These are phyloP conservation scores for Turritopsis rubra DNA, from an alignment of 30 jellyfish, hydroid and myxozoan genomes.

Conservation along the genomic window DNA sequence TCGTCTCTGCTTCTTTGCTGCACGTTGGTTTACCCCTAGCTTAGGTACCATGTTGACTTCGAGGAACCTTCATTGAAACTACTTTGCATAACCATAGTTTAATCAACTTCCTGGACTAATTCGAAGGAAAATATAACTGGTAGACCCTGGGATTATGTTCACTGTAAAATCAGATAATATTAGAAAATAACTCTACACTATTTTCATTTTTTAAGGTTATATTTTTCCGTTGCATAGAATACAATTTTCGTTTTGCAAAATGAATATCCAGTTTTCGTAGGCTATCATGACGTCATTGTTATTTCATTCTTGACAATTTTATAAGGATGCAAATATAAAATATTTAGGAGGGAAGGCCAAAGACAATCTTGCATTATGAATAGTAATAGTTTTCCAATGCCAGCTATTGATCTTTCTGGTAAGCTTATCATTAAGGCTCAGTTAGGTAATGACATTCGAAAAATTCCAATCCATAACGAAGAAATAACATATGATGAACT, in stretches of 20 bases:
- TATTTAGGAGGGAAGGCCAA: neutral
- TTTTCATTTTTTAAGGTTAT: neutral
- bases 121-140: neutral
- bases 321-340: neutral
- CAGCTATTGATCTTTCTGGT: slow-evolving; percentile 78
- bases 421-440: slow-evolving; percentile 85
- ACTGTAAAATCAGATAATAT: neutral
- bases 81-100: neutral
- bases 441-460: slow-evolving; percentile 87
- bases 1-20: neutral
- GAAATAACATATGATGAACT: slow-evolving; percentile 93
- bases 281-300: neutral
- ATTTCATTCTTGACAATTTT: neutral
- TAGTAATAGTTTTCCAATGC: slow-evolving; percentile 35
- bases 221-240: neutral
- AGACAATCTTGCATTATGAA: neutral
- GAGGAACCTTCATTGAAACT: neutral
- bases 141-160: neutral
- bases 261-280: neutral
- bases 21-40: neutral
- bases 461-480: slow-evolving; percentile 92
- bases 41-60: neutral
- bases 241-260: neutral
- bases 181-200: neutral
- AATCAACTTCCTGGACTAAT: neutral